Conservation (phyloP, 2,888 invertebrate species). For the Unio pictorum region DNA sequence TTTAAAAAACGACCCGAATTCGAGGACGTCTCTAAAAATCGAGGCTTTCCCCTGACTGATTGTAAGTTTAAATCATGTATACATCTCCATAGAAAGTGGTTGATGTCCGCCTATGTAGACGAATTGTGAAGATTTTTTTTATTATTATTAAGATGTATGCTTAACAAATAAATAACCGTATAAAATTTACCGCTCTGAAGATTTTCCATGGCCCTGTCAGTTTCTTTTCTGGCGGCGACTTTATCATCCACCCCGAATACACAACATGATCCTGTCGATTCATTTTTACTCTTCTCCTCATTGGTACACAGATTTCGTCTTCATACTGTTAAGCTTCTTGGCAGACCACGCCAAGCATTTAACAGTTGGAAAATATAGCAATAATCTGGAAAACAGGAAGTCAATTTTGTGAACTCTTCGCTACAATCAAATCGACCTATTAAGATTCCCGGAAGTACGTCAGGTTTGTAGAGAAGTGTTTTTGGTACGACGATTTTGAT, state of each 20-base stretch:
- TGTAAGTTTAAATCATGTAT: too few relatives aligned
- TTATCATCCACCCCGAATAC: conserved; percentile 88
- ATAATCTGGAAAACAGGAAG: conserved; percentile 11
- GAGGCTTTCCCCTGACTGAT: too few relatives aligned
- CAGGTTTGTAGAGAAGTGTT: conserved; percentile 7
- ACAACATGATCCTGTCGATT: conserved; percentile 55
- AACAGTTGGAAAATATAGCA: conserved; percentile 5
- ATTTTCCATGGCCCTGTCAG: conserved; percentile 61
- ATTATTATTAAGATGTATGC: too few relatives aligned
- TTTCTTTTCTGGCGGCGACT: conserved; percentile 93
- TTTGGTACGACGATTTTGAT: conserved; percentile 4
- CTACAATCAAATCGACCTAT: conserved; percentile 8
- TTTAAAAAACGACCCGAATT: too few relatives aligned
- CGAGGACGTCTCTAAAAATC: too few relatives aligned
- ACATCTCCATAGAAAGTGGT: too few relatives aligned
- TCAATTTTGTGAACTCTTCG: conserved; percentile 12
- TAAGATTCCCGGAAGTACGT: conserved; percentile 38
- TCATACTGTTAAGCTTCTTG: neutral
- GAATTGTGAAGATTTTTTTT: too few relatives aligned
- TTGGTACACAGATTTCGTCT: conserved; percentile 6
- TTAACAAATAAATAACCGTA: conserved; percentile 68
- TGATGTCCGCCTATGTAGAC: too few relatives aligned
- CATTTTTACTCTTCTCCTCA: conserved; percentile 35
- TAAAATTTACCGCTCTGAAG: conserved; percentile 86
- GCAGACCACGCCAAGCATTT: neutral